Percentiles rank a stretch among this genome's conserved stretches.
Evolutionary conservation across 2,888 invertebrate genomes (phyloP).

Genomic region (Parapristionchus giblindavisi): DNA sequence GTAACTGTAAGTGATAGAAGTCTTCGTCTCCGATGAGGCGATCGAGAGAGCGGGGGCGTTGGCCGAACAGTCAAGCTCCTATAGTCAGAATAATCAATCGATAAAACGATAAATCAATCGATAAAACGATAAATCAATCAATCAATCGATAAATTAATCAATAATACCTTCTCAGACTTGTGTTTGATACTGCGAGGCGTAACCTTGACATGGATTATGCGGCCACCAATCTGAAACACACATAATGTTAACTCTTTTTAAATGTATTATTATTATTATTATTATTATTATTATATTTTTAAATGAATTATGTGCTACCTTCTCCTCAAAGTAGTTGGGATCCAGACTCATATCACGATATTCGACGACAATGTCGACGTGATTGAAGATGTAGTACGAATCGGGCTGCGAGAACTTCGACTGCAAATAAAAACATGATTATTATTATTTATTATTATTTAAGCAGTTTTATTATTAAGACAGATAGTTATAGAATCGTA

Average conservation of each 20-base stretch:
- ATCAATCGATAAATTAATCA: background rate
- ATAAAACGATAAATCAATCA: background rate
- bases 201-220: conserved; percentile 79
- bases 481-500: no score
- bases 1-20: conserved; percentile 84
- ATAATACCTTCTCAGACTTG: conserved; percentile 34
- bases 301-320: conserved; percentile 57
- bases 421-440: conserved; percentile 44
- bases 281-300: background rate
- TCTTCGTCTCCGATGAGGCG: conserved; percentile 72
- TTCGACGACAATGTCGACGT: conserved; percentile 86
- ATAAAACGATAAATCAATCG: background rate
- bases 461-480: background rate
- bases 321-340: conserved; percentile 79
- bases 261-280: background rate
- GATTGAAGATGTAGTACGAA: conserved; percentile 92
- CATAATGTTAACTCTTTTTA: background rate
- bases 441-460: background rate
- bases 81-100: background rate
- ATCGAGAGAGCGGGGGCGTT: conserved; percentile 79
- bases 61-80: conserved; percentile 68
- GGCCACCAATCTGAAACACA: conserved; percentile 78
- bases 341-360: conserved; percentile 88
- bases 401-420: conserved; percentile 73
- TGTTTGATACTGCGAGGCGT: conserved; percentile 72